These are phyloP conservation scores for Protonemura montana DNA, from an alignment of 2,888 invertebrate genomes.

Conservation along the genomic window DNA sequence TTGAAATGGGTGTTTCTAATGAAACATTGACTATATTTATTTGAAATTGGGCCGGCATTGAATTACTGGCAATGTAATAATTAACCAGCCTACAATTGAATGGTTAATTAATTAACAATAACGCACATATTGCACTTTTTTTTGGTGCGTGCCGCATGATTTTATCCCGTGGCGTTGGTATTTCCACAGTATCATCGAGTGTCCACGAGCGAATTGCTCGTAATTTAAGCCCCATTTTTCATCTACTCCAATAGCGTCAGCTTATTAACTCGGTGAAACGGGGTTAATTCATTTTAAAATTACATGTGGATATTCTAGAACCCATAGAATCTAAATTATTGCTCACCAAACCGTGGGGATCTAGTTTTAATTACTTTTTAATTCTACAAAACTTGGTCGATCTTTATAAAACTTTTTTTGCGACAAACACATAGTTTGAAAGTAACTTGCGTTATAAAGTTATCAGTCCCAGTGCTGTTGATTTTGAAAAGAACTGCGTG, in stretches of 20 bases:
- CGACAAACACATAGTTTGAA: constrained; percentile 3
- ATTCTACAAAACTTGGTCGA: not conserved
- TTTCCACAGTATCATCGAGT: not conserved
- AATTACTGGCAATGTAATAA: too few species aligned
- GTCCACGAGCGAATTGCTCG: not conserved
- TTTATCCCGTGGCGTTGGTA: not conserved
- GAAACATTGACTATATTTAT: too few species aligned
- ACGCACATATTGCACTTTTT: too few species aligned
- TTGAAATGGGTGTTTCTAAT: too few species aligned
- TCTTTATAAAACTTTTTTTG: not conserved
- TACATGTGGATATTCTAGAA: not conserved
- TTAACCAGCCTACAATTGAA: too few species aligned
- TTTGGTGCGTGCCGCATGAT: too few species aligned
- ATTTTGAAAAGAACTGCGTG: not conserved
- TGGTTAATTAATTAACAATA: too few species aligned
- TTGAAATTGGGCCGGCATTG: too few species aligned
- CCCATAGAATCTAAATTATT: not conserved
- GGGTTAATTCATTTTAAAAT: not conserved
- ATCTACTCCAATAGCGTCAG: not conserved
- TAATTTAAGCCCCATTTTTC: not conserved
- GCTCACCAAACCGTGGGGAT: not conserved
- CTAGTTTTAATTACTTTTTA: constrained; percentile 12
- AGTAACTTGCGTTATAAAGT: not conserved
- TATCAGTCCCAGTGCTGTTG: not conserved
- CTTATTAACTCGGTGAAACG: not conserved